These are phyloP conservation scores for Ecliptopera silaceata DNA, from an alignment of 2,888 invertebrate genomes.

Conservation along the genomic window DNA sequence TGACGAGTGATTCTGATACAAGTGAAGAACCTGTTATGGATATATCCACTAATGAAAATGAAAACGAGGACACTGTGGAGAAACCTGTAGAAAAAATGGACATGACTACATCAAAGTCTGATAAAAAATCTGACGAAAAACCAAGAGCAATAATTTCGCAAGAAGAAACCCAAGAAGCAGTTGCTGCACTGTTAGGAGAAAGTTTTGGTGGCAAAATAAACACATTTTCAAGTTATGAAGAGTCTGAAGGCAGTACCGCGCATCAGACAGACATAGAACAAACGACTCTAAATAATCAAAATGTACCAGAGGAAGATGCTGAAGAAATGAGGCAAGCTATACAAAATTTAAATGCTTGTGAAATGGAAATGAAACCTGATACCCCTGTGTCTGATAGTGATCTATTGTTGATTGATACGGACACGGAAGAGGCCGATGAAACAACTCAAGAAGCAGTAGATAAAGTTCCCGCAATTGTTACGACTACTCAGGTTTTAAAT, in stretches of 20 bases:
- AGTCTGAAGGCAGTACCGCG: slow-evolving; percentile 69
- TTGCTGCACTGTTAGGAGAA: slow-evolving; percentile 93
- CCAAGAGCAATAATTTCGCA: slow-evolving; percentile 93
- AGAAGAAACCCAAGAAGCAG: slow-evolving; percentile 96
- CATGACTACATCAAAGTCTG: slow-evolving; percentile 60
- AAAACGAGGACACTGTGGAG: slow-evolving; percentile 54
- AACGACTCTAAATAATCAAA: slow-evolving; percentile 72
- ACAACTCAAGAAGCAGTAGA: slow-evolving; percentile 70
- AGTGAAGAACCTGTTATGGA: slow-evolving; percentile 92
- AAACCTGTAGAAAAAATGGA: slow-evolving; percentile 62
- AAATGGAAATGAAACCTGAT: slow-evolving; percentile 90
- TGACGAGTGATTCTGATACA: slow-evolving; percentile 69
- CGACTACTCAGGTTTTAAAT: slow-evolving; percentile 58
- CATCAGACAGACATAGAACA: slow-evolving; percentile 73
- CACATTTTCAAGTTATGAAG: slow-evolving; percentile 82
- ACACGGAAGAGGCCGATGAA: slow-evolving; percentile 90
- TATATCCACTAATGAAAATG: slow-evolving; percentile 83
- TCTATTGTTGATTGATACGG: slow-evolving; percentile 92
- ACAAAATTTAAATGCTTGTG: slow-evolving; percentile 88
- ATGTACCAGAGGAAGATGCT: slow-evolving; percentile 87
- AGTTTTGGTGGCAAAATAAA: slow-evolving; percentile 88
- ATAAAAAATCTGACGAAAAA: slow-evolving; percentile 88
- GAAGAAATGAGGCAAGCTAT: slow-evolving; percentile 94
- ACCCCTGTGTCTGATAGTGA: slow-evolving; percentile 93
- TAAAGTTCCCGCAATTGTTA: slow-evolving; percentile 66